phyloP scores from a whole-genome alignment of 2,113 vertebrate genomes.

The Lota lota region DNA sequence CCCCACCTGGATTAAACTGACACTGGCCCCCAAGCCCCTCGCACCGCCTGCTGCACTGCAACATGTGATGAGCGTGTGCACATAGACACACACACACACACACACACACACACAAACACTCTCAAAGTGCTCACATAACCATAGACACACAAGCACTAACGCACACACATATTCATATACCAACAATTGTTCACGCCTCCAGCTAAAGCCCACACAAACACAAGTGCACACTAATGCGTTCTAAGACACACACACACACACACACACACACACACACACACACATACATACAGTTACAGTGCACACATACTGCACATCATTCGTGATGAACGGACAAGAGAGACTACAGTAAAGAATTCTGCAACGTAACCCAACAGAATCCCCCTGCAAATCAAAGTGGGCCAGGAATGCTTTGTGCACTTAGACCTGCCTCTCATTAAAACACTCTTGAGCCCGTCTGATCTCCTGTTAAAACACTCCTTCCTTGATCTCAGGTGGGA shows the following conservation, averaged over 20 bases:
- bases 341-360: too few species aligned
- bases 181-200: neutral
- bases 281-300: neutral
- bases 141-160: neutral
- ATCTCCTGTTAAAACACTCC: too few species aligned
- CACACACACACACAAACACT: neutral
- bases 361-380: too few species aligned
- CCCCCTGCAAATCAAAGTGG: too few species aligned
- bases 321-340: too few species aligned
- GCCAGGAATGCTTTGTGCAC: too few species aligned
- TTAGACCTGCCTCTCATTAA: too few species aligned
- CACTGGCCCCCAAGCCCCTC: slow-evolving; percentile 3
- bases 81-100: neutral
- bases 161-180: neutral
- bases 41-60: too few species aligned
- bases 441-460: too few species aligned
- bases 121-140: neutral
- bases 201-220: neutral
- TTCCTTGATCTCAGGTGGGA: too few species aligned
- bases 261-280: neutral
- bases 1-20: slow-evolving; percentile 4
- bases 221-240: neutral
- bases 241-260: too few species aligned
- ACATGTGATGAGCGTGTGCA: neutral
- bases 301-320: too few species aligned